Evolutionary conservation across 1,140 invertebrate species (phyloP).

Genomic region (Heliconius congener): DNA sequence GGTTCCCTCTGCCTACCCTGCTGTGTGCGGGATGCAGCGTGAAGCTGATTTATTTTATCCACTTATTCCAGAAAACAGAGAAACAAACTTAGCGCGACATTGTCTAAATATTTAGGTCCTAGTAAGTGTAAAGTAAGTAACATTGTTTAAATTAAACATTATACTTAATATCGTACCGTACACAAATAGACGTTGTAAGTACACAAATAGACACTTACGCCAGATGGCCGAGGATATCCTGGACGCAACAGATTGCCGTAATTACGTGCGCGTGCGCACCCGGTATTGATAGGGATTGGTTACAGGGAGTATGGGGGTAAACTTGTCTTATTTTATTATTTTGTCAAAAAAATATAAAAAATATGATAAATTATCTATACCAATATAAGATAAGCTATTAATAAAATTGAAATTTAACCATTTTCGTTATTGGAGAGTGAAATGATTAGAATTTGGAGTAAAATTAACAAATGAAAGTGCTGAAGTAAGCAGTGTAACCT

Average conservation of each 20-base stretch:
- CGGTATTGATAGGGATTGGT: conserved; percentile 18
- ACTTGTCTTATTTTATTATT: conserved; percentile 1
- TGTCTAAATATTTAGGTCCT: not conserved
- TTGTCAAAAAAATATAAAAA: not conserved
- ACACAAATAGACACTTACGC: conserved; percentile 52
- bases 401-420: too few relatives aligned
- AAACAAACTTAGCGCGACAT: not conserved
- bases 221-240: conserved; percentile 72
- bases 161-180: conserved; percentile 3
- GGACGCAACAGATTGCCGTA: conserved; percentile 57
- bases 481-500: too few relatives aligned
- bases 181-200: conserved; percentile 14
- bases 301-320: conserved; percentile 6
- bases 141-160: conserved; percentile 7
- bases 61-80: not conserved
- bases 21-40: too few relatives aligned
- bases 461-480: too few relatives aligned
- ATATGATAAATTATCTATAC: not conserved
- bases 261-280: conserved; percentile 54
- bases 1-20: too few relatives aligned
- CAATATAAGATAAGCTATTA: too few relatives aligned
- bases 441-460: too few relatives aligned
- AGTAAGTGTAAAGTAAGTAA: conserved; percentile 11
- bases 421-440: too few relatives aligned
- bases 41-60: not conserved